Base-by-base conservation (phyloP, 2,113 vertebrate genomes). In the Proteles cristata region DNA sequence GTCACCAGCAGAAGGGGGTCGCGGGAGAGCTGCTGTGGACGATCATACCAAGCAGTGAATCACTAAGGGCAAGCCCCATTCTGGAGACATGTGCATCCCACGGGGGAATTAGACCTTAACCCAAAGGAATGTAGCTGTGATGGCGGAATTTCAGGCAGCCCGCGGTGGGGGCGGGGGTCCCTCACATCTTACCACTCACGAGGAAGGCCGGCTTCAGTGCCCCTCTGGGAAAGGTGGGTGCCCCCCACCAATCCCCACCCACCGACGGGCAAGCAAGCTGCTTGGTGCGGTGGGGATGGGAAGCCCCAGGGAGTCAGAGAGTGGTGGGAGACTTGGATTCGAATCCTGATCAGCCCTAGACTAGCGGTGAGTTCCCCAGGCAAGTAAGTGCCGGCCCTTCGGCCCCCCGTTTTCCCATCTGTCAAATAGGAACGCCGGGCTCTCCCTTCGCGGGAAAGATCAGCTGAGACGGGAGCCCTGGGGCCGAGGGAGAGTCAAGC, bases 111-210 rank as follows among this genome's bases (percentile, higher is more conserved):
- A 98, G 96, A 95, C 97, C 96, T 98, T 97, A 97, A 85, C 97
- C 98, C 97, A 96, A 96, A 98, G 97, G 98, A 98, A 97, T 98
- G 97, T 65, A 95, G 87, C 91, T 87, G 94, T 61, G 95, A 96
- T 68, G 93, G 92, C 6, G 39, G 96, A 97, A 96, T 97, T 82
- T 94, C 95, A 95, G 95, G 58, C 83, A 58, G 96, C 87, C 55
- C 33, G 5, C 65, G 65, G 53, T 83, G 93, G 93, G 79, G 97
- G 88, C 35, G 65, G 94, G 95, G 80, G 84, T 86, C 79, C 96
- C 48, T 74, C 89, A 16, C 66, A 68, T 79, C 88, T 79, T 61
- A 48, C 86, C 88, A 87, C 77, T 71, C 89, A n/a, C 3, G n/a
- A 77, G 28, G 89, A 69, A 91, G 79, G 71, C 86, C 61, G 26